Conservation (phyloP, 2,113 vertebrate genomes). For the Pagrus major region DNA sequence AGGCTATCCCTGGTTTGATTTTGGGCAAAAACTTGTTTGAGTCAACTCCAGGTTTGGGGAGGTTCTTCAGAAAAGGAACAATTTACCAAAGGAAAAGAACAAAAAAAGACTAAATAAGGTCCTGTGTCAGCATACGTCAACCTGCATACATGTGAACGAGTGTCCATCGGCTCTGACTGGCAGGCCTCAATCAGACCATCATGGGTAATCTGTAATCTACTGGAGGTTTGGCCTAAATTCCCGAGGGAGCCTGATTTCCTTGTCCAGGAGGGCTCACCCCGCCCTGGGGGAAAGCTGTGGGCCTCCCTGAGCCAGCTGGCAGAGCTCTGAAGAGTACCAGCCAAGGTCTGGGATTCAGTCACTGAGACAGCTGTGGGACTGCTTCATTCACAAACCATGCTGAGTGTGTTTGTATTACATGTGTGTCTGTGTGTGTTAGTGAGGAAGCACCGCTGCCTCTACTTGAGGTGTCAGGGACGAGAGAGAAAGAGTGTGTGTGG, state of each 20-base stretch:
- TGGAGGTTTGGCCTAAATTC: conserved; percentile 72
- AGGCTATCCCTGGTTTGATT: background rate
- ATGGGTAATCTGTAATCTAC: conserved; percentile 73
- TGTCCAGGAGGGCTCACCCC: conserved; percentile 57
- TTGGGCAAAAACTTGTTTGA: background rate
- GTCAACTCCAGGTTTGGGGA: background rate
- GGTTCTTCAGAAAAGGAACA: background rate
- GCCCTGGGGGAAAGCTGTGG: conserved; percentile 39
- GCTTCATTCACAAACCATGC: conserved; percentile 72
- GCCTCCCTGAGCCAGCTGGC: conserved; percentile 71
- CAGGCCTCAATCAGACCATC: conserved; percentile 51
- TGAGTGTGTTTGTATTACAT: conserved; percentile 42
- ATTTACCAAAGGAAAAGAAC: background rate
- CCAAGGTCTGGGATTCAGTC: conserved; percentile 70
- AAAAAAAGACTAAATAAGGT: conserved; percentile 1
- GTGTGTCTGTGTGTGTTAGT: conserved; percentile 19
- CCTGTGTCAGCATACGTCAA: background rate
- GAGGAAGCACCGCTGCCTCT: conserved; percentile 13
- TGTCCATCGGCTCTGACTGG: conserved; percentile 31
- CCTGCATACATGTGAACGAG: background rate
- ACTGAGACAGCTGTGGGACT: conserved; percentile 64
- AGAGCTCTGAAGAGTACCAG: conserved; percentile 59
- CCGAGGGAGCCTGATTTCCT: conserved; percentile 56
- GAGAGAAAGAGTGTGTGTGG: background rate
- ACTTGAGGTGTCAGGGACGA: background rate